Percentiles rank a stretch among this genome's conserved stretches.
These are phyloP conservation scores for Colius striatus DNA, from an alignment of 2,113 vertebrate genomes.

Conservation along the genomic window DNA sequence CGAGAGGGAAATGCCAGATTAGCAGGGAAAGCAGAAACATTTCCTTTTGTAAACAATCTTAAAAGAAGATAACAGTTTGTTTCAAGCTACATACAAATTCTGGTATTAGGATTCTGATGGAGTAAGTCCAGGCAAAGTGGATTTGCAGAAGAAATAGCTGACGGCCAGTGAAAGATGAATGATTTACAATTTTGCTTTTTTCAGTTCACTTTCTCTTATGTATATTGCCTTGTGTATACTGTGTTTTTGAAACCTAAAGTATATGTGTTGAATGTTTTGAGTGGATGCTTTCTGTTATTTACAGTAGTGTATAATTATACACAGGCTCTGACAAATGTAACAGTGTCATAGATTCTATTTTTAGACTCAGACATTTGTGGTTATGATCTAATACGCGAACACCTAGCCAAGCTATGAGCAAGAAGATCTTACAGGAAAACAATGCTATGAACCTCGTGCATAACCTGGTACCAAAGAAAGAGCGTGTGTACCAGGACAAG, in stretches of 20 bases:
- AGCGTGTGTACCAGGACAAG: conserved; percentile 43
- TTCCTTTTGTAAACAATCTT: background rate
- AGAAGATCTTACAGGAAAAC: background rate
- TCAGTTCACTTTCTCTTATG: background rate
- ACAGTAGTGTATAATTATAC: conserved; percentile 5
- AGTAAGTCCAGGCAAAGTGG: background rate
- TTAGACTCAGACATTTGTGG: conserved; percentile 7
- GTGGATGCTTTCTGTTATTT: conserved; percentile 43
- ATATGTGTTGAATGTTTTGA: background rate
- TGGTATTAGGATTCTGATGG: background rate
- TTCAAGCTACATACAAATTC: background rate
- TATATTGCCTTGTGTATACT: background rate
- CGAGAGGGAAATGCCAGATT: background rate
- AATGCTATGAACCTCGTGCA: background rate
- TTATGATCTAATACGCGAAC: conserved; percentile 14
- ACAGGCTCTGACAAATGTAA: background rate
- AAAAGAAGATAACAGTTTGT: background rate
- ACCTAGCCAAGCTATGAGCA: conserved; percentile 29
- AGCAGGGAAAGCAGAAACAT: background rate
- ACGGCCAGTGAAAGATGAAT: background rate
- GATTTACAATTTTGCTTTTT: background rate
- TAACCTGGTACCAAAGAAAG: conserved; percentile 6
- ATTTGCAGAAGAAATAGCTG: background rate
- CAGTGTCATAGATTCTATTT: background rate
- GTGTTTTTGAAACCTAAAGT: background rate